Evolutionary conservation across 2,113 vertebrate species (phyloP), one percentile per base, ranked within the genome.

Genomic region (Semicossyphus pulcher): DNA sequence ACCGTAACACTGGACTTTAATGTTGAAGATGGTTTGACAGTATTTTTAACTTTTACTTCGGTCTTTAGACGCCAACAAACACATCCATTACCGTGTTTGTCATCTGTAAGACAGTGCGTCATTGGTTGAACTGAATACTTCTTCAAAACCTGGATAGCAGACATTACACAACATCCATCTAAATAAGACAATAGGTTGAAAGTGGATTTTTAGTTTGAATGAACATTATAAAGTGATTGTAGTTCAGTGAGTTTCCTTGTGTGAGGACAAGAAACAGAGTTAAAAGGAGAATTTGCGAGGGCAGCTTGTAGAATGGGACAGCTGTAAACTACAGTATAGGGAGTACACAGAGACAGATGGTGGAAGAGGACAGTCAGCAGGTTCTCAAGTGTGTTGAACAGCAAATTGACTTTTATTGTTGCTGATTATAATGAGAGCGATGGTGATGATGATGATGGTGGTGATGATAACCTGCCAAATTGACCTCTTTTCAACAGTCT

Each of bases 341-440:
- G 52, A 48, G 70, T 28, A 36, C 34, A 44, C 32, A 54, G 21
- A 28, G 48, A 58, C 81, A 86, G 76, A 79, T 71, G 78, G 79
- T 41, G 5, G 64, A 60, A 67, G 49, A 60, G 62, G 28, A 53
- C 16, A 66, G 42, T 80, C 73, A 83, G 64, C 62, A 47, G 2
- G 65, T 29, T 81, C 72, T 71, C 41, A 42, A 72, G 63, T 48
- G 72, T 53, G 78, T 47, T 42, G 54, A 70, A 58, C 48, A 61
- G 64, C 65, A 80, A 82, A 71, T 74, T 36, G 77, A 60, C 10
- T 71, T 86, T 83, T 64, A 80, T 66, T 78, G 69, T 78, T 48
- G 36, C 61, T 21, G 58, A 70, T 64, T 44, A 71, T 54, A 77
- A 61, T 72, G 67, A 53, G 60, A 62, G 67, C 45, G 47, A 72